These are phyloP conservation scores for Orchesella cincta DNA, from an alignment of 1,140 invertebrate species.

Conservation along the genomic window DNA sequence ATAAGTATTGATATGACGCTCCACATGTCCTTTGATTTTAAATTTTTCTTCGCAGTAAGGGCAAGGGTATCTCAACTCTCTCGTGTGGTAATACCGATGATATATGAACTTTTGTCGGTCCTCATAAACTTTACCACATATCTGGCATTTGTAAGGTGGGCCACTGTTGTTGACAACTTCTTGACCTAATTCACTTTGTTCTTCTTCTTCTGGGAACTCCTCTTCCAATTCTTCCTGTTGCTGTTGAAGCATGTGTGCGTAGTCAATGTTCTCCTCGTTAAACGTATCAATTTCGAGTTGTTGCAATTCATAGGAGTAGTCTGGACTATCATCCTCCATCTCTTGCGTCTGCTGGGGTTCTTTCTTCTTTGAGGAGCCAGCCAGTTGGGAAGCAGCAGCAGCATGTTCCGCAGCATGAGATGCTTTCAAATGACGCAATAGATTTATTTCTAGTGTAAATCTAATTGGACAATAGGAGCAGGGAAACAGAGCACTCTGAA, in stretches of 20 bases:
- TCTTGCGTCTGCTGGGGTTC: neutral
- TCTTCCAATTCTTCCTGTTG: neutral
- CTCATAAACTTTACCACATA: constrained; percentile 19
- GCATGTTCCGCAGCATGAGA: neutral
- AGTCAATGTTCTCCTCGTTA: too few relatives aligned
- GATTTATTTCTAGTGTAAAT: neutral
- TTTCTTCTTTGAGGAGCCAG: neutral
- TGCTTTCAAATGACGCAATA: neutral
- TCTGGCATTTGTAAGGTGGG: neutral
- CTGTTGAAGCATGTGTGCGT: neutral
- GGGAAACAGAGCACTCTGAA: neutral
- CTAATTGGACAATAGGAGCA: neutral
- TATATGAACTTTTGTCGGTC: constrained; percentile 21
- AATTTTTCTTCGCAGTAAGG: constrained; percentile 10
- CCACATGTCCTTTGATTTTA: constrained; percentile 16
- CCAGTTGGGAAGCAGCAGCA: too few relatives aligned
- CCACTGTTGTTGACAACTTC: too few relatives aligned
- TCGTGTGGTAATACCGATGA: constrained; percentile 19
- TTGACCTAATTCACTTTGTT: too few relatives aligned
- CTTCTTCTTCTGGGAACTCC: too few relatives aligned
- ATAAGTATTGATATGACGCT: constrained; percentile 15
- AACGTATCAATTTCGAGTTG: neutral
- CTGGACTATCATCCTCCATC: neutral
- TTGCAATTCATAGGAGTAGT: constrained; percentile 4
- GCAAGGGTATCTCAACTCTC: neutral